Percentiles rank a stretch among this genome's conserved stretches.
Evolutionary conservation across 2,888 invertebrate genomes (phyloP).

Genomic region (Heliconius charithonia): DNA sequence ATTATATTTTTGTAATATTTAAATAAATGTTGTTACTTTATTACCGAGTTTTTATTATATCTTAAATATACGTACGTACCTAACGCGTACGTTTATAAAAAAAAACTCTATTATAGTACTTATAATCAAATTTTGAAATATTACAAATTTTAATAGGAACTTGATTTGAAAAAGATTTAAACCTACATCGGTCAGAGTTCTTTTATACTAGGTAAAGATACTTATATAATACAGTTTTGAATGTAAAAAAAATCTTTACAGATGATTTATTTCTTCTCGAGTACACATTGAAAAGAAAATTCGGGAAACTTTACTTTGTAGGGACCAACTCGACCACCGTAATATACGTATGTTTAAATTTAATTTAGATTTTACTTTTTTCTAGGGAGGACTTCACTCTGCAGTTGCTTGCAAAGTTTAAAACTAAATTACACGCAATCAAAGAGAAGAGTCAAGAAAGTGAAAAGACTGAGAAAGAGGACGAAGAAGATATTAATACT

Average conservation of each 20-base stretch:
- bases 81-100: not conserved
- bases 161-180: too few species aligned
- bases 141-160: too few species aligned
- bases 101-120: not conserved
- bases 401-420: conserved; percentile 91
- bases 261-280: too few species aligned
- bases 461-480: conserved; percentile 55
- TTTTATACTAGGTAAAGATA: too few species aligned
- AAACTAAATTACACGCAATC: conserved; percentile 88
- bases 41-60: not conserved
- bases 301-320: too few species aligned
- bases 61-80: not conserved
- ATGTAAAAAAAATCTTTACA: too few species aligned
- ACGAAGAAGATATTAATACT: conserved; percentile 68
- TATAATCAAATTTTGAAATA: too few species aligned
- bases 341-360: too few species aligned
- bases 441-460: conserved; percentile 83
- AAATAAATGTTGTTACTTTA: not conserved
- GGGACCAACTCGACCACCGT: too few species aligned
- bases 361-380: conserved; percentile 39
- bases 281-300: too few species aligned
- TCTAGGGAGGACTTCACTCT: conserved; percentile 90
- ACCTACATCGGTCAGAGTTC: too few species aligned
- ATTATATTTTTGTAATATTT: not conserved
- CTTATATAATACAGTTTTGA: too few species aligned